These are phyloP conservation scores for Neelides sp. DNA, from an alignment of 1,140 invertebrate genomes.

Conservation along the genomic window DNA sequence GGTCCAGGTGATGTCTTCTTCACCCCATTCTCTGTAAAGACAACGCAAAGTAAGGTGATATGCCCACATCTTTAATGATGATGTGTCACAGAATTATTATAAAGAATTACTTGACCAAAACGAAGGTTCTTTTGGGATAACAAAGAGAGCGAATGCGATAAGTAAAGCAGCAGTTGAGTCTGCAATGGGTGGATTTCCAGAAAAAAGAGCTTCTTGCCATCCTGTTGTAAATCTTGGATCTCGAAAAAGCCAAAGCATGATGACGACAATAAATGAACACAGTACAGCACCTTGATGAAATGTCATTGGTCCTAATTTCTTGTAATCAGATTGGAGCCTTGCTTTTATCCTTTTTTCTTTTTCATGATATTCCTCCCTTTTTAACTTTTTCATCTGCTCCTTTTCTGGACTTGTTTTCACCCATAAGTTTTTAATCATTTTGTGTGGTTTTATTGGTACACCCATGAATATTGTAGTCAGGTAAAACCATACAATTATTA, in stretches of 20 bases:
- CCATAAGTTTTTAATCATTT: not conserved
- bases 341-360: not conserved
- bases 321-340: conserved; percentile 38
- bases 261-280: conserved; percentile 58
- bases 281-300: conserved; percentile 66
- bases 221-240: conserved; percentile 66
- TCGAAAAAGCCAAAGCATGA: conserved; percentile 75
- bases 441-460: not conserved
- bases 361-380: not conserved
- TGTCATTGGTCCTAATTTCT: conserved; percentile 58
- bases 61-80: not conserved
- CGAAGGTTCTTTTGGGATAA: conserved; percentile 57
- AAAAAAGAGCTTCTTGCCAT: conserved; percentile 40
- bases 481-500: conserved; percentile 2
- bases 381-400: not conserved
- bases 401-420: not conserved
- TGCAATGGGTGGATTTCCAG: conserved; percentile 42
- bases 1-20: not conserved
- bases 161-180: conserved; percentile 70
- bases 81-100: not conserved
- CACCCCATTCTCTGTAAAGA: not conserved
- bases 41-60: not conserved
- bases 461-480: conserved; percentile 1
- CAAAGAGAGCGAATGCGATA: conserved; percentile 62
- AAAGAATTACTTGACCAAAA: not conserved